Conservation (phyloP, 2,113 vertebrate species). For the Stigmatopora argus region DNA sequence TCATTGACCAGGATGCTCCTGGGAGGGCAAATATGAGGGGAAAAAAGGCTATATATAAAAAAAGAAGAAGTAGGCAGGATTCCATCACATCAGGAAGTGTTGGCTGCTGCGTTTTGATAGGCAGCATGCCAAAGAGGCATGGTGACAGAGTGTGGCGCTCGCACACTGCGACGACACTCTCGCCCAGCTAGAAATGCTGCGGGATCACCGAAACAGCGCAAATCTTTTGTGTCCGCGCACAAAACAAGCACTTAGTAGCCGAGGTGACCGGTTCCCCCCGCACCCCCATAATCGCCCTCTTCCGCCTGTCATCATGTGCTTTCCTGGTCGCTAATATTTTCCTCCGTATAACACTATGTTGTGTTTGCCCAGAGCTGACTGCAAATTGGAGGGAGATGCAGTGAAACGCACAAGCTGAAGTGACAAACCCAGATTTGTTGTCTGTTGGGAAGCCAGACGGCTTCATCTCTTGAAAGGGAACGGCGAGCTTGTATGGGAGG, state of each 20-base stretch:
- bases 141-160: conserved; percentile 59
- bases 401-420: conserved; percentile 36
- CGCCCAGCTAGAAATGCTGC: conserved; percentile 42
- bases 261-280: not conserved
- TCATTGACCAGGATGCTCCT: conserved; percentile 49
- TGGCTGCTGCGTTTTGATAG: conserved; percentile 72
- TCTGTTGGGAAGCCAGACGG: conserved; percentile 38
- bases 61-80: conserved; percentile 36
- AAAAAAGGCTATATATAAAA: not conserved
- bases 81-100: conserved; percentile 62
- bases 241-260: not conserved
- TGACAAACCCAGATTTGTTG: conserved; percentile 48
- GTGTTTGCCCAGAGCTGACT: conserved; percentile 43
- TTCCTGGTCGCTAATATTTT: conserved; percentile 19
- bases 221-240: conserved; percentile 6
- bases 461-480: conserved; percentile 3
- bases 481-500: conserved; percentile 1
- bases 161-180: conserved; percentile 55
- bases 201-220: conserved; percentile 38
- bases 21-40: conserved; percentile 5
- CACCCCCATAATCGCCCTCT: not conserved
- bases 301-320: conserved; percentile 16
- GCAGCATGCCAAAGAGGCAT: conserved; percentile 64
- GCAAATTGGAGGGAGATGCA: conserved; percentile 38
- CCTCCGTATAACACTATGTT: conserved; percentile 24